Evolutionary conservation across 2,888 invertebrate species (phyloP), one percentile per base, ranked within the genome.

Genomic region (Oegoconia quadripuncta): DNA sequence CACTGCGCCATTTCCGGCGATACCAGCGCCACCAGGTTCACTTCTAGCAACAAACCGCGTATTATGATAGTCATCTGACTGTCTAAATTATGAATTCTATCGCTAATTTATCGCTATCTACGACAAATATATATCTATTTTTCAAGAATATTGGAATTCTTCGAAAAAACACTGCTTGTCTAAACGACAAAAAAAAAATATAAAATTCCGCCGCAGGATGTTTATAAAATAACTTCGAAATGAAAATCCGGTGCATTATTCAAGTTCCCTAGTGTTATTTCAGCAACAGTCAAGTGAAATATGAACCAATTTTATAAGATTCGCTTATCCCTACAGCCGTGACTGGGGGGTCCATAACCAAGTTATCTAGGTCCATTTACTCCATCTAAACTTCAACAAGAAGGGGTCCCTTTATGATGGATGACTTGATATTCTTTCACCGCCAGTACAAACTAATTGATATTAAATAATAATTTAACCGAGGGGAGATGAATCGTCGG

Each of bases 401-500:
- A 12, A 13, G 41, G 35, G 54, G 42, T 57, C 56, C 46, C 25
- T 17, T 9, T 39, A 43, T 35, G 42, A 33, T 62, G 59, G 65
- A 39, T 39, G 41, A 11, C 9, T 23, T n/a, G 13, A 30, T 44
- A 36, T 49, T 42, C 48, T 50, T 43, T 46, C n/a, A 44, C 40
- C 41, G 44, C 52, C 50, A 41, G 52, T 47, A 51, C 45, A 47
- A 58, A 51, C 56, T 73, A 72, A 75, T 75, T 76, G 72, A 73
- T 74, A 72, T 72, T 67, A 68, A 74, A 76, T 70, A 73, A 68
- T 64, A 57, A 70, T 64, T 57, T 57, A 48, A 49, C 42, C 26
- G 42, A 55, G 62, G 73, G 67, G 66, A 62, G 52, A 52, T 40
- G 41, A 44, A 53, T 47, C 43, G 39, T 29, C 39, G 31, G 44